A percentile compares a stretch with the other conserved stretches of the same genome.
phyloP scores from a whole-genome alignment of 1,140 invertebrate species.

The Drosophila navojoa region DNA sequence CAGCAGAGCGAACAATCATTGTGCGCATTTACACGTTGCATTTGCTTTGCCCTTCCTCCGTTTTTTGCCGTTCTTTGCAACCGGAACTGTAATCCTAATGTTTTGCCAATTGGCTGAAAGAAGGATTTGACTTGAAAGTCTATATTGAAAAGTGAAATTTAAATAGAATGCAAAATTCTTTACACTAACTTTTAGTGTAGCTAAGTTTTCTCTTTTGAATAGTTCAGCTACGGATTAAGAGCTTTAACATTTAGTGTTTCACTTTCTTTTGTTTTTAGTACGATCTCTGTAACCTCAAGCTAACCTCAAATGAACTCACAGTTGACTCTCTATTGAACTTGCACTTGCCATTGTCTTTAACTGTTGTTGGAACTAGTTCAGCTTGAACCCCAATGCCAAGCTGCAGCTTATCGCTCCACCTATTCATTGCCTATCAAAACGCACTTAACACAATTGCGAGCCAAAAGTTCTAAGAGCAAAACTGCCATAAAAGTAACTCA shows the following conservation, averaged over 20 bases:
- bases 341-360: constrained; percentile 30
- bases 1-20: background rate
- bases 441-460: constrained; percentile 77
- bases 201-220: too few relatives aligned
- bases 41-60: background rate
- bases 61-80: background rate
- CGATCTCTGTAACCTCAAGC: background rate
- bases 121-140: background rate
- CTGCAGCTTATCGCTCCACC: constrained; percentile 36
- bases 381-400: constrained; percentile 7
- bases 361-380: constrained; percentile 22
- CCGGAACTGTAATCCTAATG: constrained; percentile 13
- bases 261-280: constrained; percentile 5
- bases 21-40: constrained; percentile 15
- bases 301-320: constrained; percentile 23
- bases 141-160: background rate
- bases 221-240: too few relatives aligned
- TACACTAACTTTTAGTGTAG: too few relatives aligned
- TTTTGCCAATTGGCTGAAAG: constrained; percentile 21
- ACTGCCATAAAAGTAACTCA: constrained; percentile 70
- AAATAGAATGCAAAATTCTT: background rate
- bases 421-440: constrained; percentile 70
- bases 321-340: constrained; percentile 27
- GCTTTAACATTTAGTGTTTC: too few relatives aligned
- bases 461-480: constrained; percentile 71